phyloP scores from a whole-genome alignment of 2,888 invertebrate genomes.

The Dexiosoma caninum region DNA sequence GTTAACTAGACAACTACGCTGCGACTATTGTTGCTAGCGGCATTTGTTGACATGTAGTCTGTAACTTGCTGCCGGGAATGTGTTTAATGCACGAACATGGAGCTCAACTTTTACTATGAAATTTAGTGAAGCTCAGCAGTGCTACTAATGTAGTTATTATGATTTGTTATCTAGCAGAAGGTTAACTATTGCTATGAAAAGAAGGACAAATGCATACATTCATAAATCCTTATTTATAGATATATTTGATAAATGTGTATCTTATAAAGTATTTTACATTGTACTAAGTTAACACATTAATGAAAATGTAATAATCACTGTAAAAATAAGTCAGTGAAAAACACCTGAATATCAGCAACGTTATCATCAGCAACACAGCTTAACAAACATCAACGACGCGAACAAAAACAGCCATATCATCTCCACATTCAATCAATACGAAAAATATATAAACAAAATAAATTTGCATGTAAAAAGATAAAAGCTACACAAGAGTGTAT shows the following conservation, averaged over 20 bases:
- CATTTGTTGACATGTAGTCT: too few species aligned
- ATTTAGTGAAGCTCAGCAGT: too few species aligned
- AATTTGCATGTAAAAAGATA: conserved; percentile 32
- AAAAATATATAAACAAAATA: conserved; percentile 34
- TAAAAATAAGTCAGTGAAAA: conserved; percentile 39
- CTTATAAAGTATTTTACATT: neutral
- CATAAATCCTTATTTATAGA: neutral
- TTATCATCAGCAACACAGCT: conserved; percentile 1
- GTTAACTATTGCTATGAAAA: too few species aligned
- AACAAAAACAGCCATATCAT: neutral
- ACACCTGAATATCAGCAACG: conserved; percentile 49
- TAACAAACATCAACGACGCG: conserved; percentile 5
- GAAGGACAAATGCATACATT: neutral
- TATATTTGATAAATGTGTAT: conserved; percentile 13
- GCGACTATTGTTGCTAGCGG: too few species aligned
- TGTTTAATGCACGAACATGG: too few species aligned
- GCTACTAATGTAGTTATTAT: too few species aligned
- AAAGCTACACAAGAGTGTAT: neutral
- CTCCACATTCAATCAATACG: conserved; percentile 29
- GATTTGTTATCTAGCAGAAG: too few species aligned
- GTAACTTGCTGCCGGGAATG: too few species aligned
- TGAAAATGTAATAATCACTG: conserved; percentile 62
- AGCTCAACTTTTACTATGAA: too few species aligned
- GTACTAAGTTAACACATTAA: conserved; percentile 62
- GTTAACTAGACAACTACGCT: too few species aligned